Conservation (phyloP, 2,797 vertebrate genomes). For the Myripristis jacobus region DNA sequence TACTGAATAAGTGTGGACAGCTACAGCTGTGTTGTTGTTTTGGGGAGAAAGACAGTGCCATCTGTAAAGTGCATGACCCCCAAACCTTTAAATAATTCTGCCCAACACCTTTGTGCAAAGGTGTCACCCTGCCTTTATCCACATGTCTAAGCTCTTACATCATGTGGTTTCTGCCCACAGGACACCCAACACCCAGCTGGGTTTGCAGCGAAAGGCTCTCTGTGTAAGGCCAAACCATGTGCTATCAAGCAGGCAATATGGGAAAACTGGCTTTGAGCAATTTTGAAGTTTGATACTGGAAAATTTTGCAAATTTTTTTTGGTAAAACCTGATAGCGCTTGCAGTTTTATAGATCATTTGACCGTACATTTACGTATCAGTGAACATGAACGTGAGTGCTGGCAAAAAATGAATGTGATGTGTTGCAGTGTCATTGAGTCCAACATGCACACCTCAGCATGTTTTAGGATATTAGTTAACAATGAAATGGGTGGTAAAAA, state of each 20-base stretch:
- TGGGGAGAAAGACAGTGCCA: background rate
- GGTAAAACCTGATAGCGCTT: slow-evolving; percentile 13
- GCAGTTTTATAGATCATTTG: background rate
- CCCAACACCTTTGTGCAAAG: slow-evolving; percentile 1
- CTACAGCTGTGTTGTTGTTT: slow-evolving; percentile 3
- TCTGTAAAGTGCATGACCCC: background rate
- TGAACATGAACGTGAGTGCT: background rate
- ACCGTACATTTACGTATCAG: background rate
- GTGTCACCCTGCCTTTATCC: background rate
- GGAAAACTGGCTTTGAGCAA: slow-evolving; percentile 9
- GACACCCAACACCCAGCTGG: slow-evolving; percentile 11
- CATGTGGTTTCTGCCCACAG: slow-evolving; percentile 1
- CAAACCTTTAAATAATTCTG: background rate
- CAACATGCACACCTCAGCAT: too few species aligned
- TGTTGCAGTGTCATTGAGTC: too few species aligned
- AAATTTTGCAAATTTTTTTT: background rate
- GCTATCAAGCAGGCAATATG: slow-evolving; percentile 14
- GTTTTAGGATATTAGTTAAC: too few species aligned
- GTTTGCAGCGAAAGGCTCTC: background rate
- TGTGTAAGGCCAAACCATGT: background rate
- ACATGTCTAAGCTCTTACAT: slow-evolving; percentile 17
- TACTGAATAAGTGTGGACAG: background rate
- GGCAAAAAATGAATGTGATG: too few species aligned
- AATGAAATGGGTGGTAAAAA: too few species aligned
- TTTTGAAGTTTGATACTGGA: slow-evolving; percentile 15